phyloP scores from a whole-genome alignment of 2,797 vertebrate genomes.

The Tokudaia tokunoshimensis region DNA sequence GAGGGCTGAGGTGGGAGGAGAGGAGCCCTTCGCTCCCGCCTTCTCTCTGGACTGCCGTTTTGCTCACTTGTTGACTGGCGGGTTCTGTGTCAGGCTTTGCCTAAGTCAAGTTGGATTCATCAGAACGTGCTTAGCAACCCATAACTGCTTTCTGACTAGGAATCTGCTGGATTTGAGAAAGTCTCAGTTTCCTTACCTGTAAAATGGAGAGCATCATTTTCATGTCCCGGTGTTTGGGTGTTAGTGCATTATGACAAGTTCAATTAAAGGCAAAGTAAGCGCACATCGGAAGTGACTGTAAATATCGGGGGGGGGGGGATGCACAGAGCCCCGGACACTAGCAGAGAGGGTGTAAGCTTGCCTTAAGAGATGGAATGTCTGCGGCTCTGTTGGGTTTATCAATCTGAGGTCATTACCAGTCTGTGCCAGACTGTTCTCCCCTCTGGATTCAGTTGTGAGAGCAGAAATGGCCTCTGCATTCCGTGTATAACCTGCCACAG shows the following conservation, averaged over 20 bases:
- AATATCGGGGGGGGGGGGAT: neutral
- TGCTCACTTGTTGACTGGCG: neutral
- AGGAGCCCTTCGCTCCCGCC: neutral
- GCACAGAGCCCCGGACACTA: neutral
- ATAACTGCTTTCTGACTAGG: neutral
- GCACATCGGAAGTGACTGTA: neutral
- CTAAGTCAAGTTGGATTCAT: neutral
- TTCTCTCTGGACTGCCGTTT: neutral
- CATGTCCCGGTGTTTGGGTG: neutral
- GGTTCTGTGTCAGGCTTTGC: neutral
- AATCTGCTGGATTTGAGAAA: slow-evolving; percentile 23
- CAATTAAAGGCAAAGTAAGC: neutral
- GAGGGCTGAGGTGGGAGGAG: neutral
- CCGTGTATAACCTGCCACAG: too few species aligned
- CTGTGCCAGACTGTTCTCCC: neutral
- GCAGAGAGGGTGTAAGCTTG: neutral
- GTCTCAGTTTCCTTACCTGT: slow-evolving; percentile 58
- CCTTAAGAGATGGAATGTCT: neutral
- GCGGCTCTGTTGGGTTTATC: neutral
- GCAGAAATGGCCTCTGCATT: neutral
- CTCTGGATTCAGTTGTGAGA: neutral
- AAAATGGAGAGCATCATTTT: slow-evolving; percentile 39
- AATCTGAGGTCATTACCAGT: neutral
- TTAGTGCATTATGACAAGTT: neutral
- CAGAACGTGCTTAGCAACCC: neutral